phyloP scores from a whole-genome alignment of 2,888 invertebrate genomes.

The Tuberolachnus salignus region DNA sequence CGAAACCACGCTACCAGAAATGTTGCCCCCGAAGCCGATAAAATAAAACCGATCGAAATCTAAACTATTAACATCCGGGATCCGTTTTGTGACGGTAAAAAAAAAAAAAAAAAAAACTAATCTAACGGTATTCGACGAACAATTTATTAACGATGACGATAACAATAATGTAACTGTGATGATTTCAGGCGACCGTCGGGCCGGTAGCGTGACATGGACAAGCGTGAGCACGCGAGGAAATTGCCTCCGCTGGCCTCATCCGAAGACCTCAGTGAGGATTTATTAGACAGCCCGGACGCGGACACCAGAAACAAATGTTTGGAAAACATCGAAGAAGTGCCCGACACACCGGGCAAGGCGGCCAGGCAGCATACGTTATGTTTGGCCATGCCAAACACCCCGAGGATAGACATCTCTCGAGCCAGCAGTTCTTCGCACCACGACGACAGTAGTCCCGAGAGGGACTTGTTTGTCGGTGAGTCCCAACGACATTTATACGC shows the following conservation, averaged over 20 bases:
- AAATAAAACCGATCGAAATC: too few species aligned
- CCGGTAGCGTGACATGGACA: conserved; percentile 65
- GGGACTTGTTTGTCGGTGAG: conserved; percentile 75
- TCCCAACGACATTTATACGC: not conserved
- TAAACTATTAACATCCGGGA: too few species aligned
- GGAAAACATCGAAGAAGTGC: conserved; percentile 65
- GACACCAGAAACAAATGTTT: conserved; percentile 60
- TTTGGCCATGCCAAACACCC: conserved; percentile 74
- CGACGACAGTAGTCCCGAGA: conserved; percentile 81
- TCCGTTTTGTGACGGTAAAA: too few species aligned
- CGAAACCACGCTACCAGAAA: too few species aligned
- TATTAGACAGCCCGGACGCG: conserved; percentile 66
- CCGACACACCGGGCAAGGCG: conserved; percentile 59
- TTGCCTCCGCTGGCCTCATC: conserved; percentile 94
- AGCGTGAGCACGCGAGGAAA: conserved; percentile 66
- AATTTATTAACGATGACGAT: not conserved
- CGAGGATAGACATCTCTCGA: conserved; percentile 86
- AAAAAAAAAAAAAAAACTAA: too few species aligned
- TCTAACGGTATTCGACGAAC: too few species aligned
- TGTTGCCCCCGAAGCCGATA: too few species aligned
- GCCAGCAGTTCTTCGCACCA: conserved; percentile 88
- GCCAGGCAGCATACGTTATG: conserved; percentile 61
- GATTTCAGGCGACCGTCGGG: conserved; percentile 48
- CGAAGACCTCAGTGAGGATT: conserved; percentile 84
- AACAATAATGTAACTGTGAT: not conserved